Percentiles rank a stretch among this genome's conserved stretches.
These are phyloP conservation scores for Drosophila kuntzei DNA, from an alignment of 2,888 invertebrate genomes.

Conservation along the genomic window DNA sequence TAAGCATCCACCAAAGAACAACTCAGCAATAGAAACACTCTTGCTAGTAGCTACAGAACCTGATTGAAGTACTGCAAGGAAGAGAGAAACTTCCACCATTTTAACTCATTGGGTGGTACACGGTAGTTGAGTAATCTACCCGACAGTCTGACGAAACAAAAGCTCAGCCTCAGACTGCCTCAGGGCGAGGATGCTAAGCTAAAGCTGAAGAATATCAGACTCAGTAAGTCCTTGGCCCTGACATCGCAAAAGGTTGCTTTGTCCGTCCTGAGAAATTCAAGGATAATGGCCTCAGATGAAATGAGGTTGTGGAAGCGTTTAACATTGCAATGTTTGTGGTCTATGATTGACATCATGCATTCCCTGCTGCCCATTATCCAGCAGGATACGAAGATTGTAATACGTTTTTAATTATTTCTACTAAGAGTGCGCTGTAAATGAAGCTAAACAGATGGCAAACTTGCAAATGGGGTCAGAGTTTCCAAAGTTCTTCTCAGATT, in stretches of 20 bases:
- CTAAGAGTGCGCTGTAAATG: neutral
- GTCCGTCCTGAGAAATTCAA: slow-evolving; percentile 43
- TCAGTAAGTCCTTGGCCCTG: slow-evolving; percentile 50
- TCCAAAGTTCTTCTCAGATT: slow-evolving; percentile 1
- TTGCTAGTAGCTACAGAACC: neutral
- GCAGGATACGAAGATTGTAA: slow-evolving; percentile 9
- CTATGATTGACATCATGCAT: slow-evolving; percentile 43
- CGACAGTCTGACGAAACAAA: slow-evolving; percentile 44
- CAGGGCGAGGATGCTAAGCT: slow-evolving; percentile 28
- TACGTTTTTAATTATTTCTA: slow-evolving; percentile 42
- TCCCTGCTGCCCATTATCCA: neutral
- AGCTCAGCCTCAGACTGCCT: slow-evolving; percentile 15
- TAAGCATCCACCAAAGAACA: slow-evolving; percentile 50
- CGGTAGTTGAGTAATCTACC: slow-evolving; percentile 44
- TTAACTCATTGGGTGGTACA: slow-evolving; percentile 3
- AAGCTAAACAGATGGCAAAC: slow-evolving; percentile 1
- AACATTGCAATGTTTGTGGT: slow-evolving; percentile 45
- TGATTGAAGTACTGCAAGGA: slow-evolving; percentile 31
- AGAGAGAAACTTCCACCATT: slow-evolving; percentile 39
- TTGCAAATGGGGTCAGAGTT: slow-evolving; percentile 8
- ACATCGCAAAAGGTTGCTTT: slow-evolving; percentile 30
- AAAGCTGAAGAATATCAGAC: slow-evolving; percentile 43
- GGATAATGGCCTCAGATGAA: slow-evolving; percentile 32
- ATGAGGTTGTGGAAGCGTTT: slow-evolving; percentile 29
- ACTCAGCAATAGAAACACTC: slow-evolving; percentile 15